phyloP scores from a whole-genome alignment of 2,888 invertebrate species.

The Apodemia duryi region DNA sequence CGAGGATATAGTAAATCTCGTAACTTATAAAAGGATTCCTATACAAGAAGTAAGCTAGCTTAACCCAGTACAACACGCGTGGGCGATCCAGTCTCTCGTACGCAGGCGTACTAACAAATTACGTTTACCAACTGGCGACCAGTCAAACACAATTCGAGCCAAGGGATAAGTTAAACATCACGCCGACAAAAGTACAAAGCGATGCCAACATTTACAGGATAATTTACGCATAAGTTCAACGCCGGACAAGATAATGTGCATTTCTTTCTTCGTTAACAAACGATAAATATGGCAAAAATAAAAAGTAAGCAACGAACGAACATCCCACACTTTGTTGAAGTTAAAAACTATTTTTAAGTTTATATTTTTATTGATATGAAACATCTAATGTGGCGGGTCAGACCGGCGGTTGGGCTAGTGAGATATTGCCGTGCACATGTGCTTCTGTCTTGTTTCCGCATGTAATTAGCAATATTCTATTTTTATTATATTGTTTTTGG shows the following conservation, averaged over 20 bases:
- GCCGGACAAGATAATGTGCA: constrained; percentile 28
- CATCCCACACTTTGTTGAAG: background rate
- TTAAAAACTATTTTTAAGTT: background rate
- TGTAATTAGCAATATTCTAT: too few relatives aligned
- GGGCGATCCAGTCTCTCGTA: constrained; percentile 56
- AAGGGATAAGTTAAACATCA: constrained; percentile 20
- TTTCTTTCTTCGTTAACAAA: constrained; percentile 16
- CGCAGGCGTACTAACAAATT: constrained; percentile 60
- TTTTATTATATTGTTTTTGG: too few relatives aligned
- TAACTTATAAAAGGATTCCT: constrained; percentile 15
- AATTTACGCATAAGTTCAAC: constrained; percentile 29
- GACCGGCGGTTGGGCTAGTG: too few relatives aligned
- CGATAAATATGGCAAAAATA: background rate
- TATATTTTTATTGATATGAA: too few relatives aligned
- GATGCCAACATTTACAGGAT: constrained; percentile 26
- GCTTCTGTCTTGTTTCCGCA: too few relatives aligned
- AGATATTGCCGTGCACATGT: too few relatives aligned
- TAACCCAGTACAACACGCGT: constrained; percentile 40
- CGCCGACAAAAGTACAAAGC: constrained; percentile 27
- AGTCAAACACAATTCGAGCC: constrained; percentile 26
- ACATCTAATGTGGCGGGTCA: too few relatives aligned
- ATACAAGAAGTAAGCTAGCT: constrained; percentile 21
- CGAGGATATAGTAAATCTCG: too few relatives aligned
- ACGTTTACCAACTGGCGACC: constrained; percentile 51
- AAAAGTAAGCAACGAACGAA: background rate